Base-by-base conservation (phyloP, 53 echinoderm and acorn worm genomes). In the Mesocentrotus franciscanus region DNA sequence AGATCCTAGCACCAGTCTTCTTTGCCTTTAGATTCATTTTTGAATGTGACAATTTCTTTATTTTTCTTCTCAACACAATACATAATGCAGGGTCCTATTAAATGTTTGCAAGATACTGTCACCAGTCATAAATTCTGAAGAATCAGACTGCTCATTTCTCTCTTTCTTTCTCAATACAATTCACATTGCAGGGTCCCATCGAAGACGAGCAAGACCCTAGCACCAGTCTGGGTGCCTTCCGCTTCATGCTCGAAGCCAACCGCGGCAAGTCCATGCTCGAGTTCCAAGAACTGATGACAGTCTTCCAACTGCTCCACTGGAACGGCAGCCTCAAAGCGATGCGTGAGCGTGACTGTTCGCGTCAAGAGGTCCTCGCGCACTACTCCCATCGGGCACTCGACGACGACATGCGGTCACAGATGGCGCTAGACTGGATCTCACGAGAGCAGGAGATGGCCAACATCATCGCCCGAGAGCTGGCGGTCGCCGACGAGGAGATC, bases 381-480 rank as follows among this genome's bases (percentile, higher is more conserved):
- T 97, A 97, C 95, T 97, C 99, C 17, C 99, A 99, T 91, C 97
- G 99, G 0, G 97, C 96, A 14, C 96, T 99, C 35, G 99, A 99
- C 87, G 99, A 99, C 68, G 99, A 99, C 97, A 98, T 99, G 99
- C 93, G 99, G 3, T 98, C 98, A 78, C 99, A 99, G 97, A 99
- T 99, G 99, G 99, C 99, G 17, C 97, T 99, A 22, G 99, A 99
- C 95, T 99, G 99, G 99, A 98, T 99, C 94, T 99, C 99, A 2
- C 90, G 99, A 29, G 99, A 99, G 92, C 99, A 99, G 96, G 99
- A 99, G 95, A 95, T 96, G n/a, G 68, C 93, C 10, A 96, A 96
- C 33, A 93, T 97, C 96, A 99, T 99, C 94, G 96, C 97, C 55
- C 85, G 95, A 57, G 97, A 98, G 95, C 96, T 99, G 32, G 95